Evolutionary conservation across 1,140 invertebrate genomes (phyloP), one percentile per base, ranked within the genome.

Genomic region (Aleiodes sp.): DNA sequence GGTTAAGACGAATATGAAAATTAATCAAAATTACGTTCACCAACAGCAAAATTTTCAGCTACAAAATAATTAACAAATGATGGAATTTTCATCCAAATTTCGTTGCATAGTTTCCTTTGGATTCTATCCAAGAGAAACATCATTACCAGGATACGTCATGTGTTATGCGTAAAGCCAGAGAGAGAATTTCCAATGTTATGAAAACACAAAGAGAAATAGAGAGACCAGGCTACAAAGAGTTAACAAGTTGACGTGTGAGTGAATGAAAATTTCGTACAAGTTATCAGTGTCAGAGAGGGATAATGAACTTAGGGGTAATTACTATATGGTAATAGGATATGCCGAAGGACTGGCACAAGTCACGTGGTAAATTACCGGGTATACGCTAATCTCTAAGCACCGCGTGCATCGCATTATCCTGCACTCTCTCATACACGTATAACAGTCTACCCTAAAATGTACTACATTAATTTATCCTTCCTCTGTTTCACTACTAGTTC

Each of bases 281-380:
- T 28, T 64, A 64, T 72, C 46, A 64, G 43, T 39, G 41, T 21
- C 39, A 60, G 61, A 52, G 46, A 52, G 39, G 63, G 62, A 76
- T 77, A 75, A 72, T 60, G 56, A 75, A 76, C 70, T 70, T 76
- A 71, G 24, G 43, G 24, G 63, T 72, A 75, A 80, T 80, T 78
- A 76, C 72, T 74, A 74, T 77, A 80, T 80, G 77, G 75, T 78
- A 79, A 79, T 81, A 70, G 24, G 64, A 80, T 73, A 57, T 72
- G 68, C 35, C 69, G 73, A 78, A 80, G 72, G 75, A 77, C 68
- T 75, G 71, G 70, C 74, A 75, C 72, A 70, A 71, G 68, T 74
- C 74, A 73, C 65, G 63, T 73, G 71, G 73, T 72, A 80, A 78
- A 79, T 80, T 80, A 76, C 68, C 59, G 72, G 60, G 69, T 74